Conservation (phyloP, 2,113 vertebrate species). For the Chamaetylas fuelleborni region DNA sequence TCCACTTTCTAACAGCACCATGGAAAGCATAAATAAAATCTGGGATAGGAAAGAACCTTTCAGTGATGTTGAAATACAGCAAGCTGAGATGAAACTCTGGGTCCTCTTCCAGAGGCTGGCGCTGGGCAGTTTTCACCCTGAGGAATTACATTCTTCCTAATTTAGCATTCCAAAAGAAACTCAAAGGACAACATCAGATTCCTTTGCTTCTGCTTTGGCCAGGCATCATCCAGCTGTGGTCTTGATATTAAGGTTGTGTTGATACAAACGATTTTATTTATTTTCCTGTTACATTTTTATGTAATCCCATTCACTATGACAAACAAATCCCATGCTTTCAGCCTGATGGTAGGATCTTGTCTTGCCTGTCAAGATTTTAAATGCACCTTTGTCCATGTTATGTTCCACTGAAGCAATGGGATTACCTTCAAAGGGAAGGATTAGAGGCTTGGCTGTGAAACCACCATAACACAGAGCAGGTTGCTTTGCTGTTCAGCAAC, state of each 20-base stretch:
- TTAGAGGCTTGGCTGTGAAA: background rate
- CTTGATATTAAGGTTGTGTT: background rate
- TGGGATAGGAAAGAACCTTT: background rate
- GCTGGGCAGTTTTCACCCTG: background rate
- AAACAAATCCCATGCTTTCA: background rate
- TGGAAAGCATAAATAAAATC: background rate
- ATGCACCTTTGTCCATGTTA: background rate
- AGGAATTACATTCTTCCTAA: background rate
- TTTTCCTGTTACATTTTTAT: background rate
- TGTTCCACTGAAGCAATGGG: background rate
- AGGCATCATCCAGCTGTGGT: background rate
- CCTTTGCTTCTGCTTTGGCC: background rate
- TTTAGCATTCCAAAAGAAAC: background rate
- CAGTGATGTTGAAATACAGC: background rate
- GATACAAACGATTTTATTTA: background rate
- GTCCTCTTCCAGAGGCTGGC: background rate
- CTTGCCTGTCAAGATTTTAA: background rate
- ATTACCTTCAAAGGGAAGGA: background rate
- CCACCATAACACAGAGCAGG: rapidly evolving
- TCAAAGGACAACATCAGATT: rapidly evolving
- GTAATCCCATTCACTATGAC: background rate
- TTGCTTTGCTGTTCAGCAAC: background rate
- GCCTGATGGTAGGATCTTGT: background rate
- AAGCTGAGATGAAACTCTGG: background rate
- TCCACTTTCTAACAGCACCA: background rate